Conservation (phyloP, 1,140 invertebrate species). For the Rhopalosiphum maidis region DNA sequence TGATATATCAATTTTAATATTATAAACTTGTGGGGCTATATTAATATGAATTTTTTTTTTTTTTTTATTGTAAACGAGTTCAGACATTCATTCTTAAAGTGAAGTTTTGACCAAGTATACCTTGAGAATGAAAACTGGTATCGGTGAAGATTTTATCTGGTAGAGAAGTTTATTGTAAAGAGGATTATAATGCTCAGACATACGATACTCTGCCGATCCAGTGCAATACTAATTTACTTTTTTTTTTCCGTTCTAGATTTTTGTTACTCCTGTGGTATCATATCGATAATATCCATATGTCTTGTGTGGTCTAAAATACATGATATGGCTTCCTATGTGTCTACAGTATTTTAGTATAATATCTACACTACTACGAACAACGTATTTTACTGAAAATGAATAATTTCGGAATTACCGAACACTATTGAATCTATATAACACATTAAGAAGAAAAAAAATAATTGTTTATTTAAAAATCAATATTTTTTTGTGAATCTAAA, state of each 20-base stretch:
- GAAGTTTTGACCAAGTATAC: background rate
- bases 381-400: background rate
- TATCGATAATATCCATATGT: too few species aligned
- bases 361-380: background rate
- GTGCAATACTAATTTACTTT: background rate
- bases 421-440: background rate
- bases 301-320: constrained; percentile 31
- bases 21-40: background rate
- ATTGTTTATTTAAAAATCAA: background rate
- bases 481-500: background rate
- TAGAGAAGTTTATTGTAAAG: background rate
- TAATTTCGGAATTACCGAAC: background rate
- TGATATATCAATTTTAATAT: constrained; percentile 20
- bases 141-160: constrained; percentile 25
- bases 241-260: background rate
- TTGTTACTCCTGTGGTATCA: background rate
- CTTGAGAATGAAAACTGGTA: constrained; percentile 47
- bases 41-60: background rate
- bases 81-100: background rate
- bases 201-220: background rate
- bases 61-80: background rate
- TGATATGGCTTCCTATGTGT: background rate
- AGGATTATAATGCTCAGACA: constrained; percentile 19
- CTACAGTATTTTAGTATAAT: background rate
- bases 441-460: background rate